A percentile compares a stretch with the other conserved stretches of the same genome.
Evolutionary conservation across 2,888 invertebrate genomes (phyloP).

Genomic region (Nomada ruficornis): DNA sequence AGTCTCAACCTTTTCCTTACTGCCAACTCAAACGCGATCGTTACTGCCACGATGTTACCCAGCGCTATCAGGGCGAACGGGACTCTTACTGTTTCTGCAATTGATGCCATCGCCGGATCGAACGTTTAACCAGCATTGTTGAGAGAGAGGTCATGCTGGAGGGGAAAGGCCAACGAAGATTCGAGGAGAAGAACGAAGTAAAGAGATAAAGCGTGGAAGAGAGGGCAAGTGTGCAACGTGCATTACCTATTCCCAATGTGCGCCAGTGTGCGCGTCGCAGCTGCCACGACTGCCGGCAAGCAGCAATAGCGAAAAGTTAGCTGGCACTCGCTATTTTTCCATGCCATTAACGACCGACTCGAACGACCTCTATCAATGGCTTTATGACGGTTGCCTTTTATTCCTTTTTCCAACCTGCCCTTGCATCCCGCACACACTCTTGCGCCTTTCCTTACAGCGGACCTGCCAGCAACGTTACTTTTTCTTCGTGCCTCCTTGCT

Average conservation of each 20-base stretch:
- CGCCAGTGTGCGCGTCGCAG: conserved; percentile 54
- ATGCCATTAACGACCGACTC: conserved; percentile 80
- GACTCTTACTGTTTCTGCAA: conserved; percentile 41
- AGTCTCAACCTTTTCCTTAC: conserved; percentile 39
- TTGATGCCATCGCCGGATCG: conserved; percentile 45
- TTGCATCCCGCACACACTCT: conserved; percentile 27
- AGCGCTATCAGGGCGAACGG: conserved; percentile 49
- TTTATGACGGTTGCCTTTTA: conserved; percentile 79
- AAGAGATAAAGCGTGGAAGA: no score
- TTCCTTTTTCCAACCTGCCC: conserved; percentile 64
- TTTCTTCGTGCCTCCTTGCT: conserved; percentile 6
- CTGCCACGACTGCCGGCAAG: conserved; percentile 50
- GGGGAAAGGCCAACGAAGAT: not conserved
- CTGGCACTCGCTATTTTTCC: conserved; percentile 79
- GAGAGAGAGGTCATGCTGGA: conserved; percentile 27
- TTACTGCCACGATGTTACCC: conserved; percentile 35
- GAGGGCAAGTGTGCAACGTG: conserved; percentile 17
- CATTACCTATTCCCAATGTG: conserved; percentile 46
- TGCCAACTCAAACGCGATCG: conserved; percentile 35
- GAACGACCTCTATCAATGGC: conserved; percentile 81
- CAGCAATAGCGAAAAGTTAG: conserved; percentile 74
- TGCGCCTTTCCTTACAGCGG: conserved; percentile 38
- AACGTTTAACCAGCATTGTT: conserved; percentile 40
- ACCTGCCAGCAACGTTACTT: conserved; percentile 30
- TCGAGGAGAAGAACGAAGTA: not conserved